These are phyloP conservation scores for Cryptophagus acutangulus DNA, from an alignment of 2,888 invertebrate species.

Conservation along the genomic window DNA sequence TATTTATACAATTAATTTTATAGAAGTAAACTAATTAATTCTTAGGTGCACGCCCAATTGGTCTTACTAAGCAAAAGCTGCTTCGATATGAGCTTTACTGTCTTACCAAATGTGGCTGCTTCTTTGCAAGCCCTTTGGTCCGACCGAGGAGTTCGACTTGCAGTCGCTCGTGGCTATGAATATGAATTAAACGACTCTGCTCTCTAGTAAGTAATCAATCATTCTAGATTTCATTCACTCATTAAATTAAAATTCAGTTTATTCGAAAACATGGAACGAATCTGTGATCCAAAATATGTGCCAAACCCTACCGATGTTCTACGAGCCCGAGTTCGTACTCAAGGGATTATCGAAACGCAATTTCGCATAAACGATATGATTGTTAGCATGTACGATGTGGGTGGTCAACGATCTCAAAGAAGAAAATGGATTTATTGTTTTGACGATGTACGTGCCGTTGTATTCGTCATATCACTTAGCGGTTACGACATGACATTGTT, in stretches of 20 bases:
- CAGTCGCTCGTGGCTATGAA: conserved; percentile 62
- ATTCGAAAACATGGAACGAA: conserved; percentile 63
- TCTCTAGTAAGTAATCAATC: conserved; percentile 52
- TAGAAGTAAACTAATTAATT: conserved; percentile 14
- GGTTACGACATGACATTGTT: conserved; percentile 63
- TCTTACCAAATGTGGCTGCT: conserved; percentile 51
- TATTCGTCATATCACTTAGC: conserved; percentile 62
- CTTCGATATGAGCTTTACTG: conserved; percentile 53
- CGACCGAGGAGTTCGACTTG: conserved; percentile 58
- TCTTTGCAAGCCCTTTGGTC: conserved; percentile 58
- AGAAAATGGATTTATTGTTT: conserved; percentile 66
- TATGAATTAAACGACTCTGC: conserved; percentile 65
- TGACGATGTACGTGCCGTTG: conserved; percentile 59
- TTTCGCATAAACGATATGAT: conserved; percentile 58
- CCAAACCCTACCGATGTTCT: conserved; percentile 62
- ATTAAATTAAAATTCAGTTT: conserved; percentile 49
- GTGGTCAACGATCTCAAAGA: conserved; percentile 61
- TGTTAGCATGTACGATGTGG: conserved; percentile 61
- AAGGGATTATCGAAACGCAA: conserved; percentile 62
- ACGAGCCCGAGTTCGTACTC: conserved; percentile 59
- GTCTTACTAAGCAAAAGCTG: conserved; percentile 51
- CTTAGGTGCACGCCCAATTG: conserved; percentile 51
- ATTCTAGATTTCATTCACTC: not conserved
- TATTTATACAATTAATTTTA: not conserved
- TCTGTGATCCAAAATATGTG: conserved; percentile 58